Base-by-base conservation (phyloP, 2,888 invertebrate species). In the Isoperla grammatica region DNA sequence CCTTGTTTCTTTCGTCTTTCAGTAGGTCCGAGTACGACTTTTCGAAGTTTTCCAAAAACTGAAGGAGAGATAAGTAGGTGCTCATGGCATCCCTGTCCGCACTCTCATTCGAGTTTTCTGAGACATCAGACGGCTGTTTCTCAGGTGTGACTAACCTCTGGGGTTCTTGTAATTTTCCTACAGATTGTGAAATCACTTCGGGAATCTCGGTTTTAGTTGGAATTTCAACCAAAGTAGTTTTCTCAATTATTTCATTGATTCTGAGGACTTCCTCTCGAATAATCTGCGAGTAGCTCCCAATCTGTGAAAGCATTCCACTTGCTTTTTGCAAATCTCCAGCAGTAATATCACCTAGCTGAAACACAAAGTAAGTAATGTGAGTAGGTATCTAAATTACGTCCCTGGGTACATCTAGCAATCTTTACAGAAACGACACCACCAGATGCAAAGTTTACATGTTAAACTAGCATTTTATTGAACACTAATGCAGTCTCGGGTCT, bases 1-100 rank as follows among this genome's bases (percentile, higher is more conserved):
- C 86, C 72, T 93, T 94, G 64, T 82, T 74, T 46, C 75, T 73
- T 13, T 76, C 74, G 70, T 87, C 82, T 17, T 80, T 75, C 60
- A 82, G 69, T 45, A 91, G 75, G 0, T 81, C 79, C 60, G 80
- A 79, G 63, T 84, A 85, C 50, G 76, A 76, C 43, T 76, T 76
- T 67, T 81, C 79, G 74, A 85, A 85, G 54, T 78, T 74, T 15
- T 79, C 75, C 56, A 86, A 75, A 66, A 81, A 81, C 1, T 75
- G 74, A 69, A 79, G 78, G 0, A 86, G 78, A 59, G 81, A 77
- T 49, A 76, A 70, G 71, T 82, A 88, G 57, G 79, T 75, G 55
- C 76, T 78, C 82, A 69, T 79, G 81, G 76, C 72, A 81, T 65
- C 74, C 71, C 58, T 66, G 66, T 3, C 69, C 54, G 61, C 64